A percentile compares a stretch with the other conserved stretches of the same genome.
phyloP scores from a whole-genome alignment of 2,888 invertebrate species.

The Eumacrocentrus americanus region DNA sequence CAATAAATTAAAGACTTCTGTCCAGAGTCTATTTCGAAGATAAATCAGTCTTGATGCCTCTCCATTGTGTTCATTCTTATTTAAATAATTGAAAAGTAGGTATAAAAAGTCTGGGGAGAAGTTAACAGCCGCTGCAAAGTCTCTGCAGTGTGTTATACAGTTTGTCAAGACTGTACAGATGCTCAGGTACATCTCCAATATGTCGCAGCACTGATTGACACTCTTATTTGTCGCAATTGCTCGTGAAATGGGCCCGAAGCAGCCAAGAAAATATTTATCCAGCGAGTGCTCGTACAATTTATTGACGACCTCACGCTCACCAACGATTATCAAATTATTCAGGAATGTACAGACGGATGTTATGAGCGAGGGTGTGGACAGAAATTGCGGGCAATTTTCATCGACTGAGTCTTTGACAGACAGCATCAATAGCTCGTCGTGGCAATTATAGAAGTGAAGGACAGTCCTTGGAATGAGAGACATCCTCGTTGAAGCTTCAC shows the following conservation, averaged over 20 bases:
- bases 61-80: conserved; percentile 62
- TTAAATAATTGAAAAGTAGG: conserved; percentile 59
- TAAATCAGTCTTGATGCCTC: conserved; percentile 59
- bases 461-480: conserved; percentile 45
- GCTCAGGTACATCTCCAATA: conserved; percentile 64
- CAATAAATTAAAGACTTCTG: conserved; percentile 62
- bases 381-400: conserved; percentile 45
- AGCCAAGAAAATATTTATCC: conserved; percentile 62
- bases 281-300: conserved; percentile 62
- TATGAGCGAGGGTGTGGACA: conserved; percentile 63
- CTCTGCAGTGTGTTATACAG: conserved; percentile 56
- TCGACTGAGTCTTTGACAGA: conserved; percentile 42
- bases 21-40: conserved; percentile 63
- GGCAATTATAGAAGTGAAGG: conserved; percentile 50
- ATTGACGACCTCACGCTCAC: conserved; percentile 57
- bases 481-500: conserved; percentile 31
- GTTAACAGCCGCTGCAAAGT: conserved; percentile 58
- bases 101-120: conserved; percentile 63
- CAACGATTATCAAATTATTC: conserved; percentile 61
- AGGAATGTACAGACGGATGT: conserved; percentile 61
- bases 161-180: conserved; percentile 62
- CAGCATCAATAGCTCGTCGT: conserved; percentile 47
- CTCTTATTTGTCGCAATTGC: conserved; percentile 52
- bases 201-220: conserved; percentile 61
- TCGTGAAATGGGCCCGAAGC: conserved; percentile 57